Evolutionary conservation across 2,113 vertebrate species (phyloP).

Genomic region (Melierax canorus): DNA sequence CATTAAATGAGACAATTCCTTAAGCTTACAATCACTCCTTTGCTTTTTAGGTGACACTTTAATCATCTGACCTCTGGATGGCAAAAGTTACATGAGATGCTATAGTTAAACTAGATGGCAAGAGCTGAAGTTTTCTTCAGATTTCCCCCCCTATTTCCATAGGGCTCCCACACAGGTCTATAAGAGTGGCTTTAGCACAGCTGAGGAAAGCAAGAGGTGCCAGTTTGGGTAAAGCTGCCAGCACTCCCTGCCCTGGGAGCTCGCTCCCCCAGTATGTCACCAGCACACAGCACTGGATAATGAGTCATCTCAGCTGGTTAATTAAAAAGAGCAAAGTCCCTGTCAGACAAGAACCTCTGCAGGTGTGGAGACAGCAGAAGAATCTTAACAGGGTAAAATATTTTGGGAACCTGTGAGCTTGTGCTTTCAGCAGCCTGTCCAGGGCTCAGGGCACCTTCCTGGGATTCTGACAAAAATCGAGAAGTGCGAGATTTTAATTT

Average conservation of each 20-base stretch:
- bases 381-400: neutral
- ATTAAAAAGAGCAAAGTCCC: neutral
- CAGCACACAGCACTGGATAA: neutral
- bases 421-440: neutral
- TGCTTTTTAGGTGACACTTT: neutral
- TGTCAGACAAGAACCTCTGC: neutral
- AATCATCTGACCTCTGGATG: neutral
- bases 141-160: fast-evolving
- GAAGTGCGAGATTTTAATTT: neutral
- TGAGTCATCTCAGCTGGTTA: neutral
- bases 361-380: neutral
- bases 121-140: neutral
- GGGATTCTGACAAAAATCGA: neutral
- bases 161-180: neutral
- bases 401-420: neutral
- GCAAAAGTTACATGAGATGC: neutral
- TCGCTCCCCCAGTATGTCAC: neutral
- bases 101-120: neutral
- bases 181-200: neutral
- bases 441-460: neutral
- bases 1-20: neutral
- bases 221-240: neutral
- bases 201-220: neutral
- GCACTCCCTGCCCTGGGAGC: neutral
- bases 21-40: neutral